Evolutionary conservation across 2,888 invertebrate genomes (phyloP).

Genomic region (Diaperis boleti): DNA sequence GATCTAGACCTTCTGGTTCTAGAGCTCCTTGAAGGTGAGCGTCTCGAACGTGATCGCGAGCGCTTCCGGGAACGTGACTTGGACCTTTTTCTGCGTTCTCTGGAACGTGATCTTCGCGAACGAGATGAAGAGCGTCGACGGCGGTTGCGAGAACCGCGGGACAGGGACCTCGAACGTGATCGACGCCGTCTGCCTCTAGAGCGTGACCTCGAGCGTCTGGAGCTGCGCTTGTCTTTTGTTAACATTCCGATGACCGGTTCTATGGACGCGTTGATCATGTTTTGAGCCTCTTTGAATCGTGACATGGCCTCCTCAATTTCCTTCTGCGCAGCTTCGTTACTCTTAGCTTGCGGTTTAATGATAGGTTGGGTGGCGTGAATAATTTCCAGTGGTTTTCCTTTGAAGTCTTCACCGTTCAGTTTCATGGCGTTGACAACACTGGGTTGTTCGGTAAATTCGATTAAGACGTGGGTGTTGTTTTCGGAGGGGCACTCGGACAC

Average conservation of each 20-base stretch:
- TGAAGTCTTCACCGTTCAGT: conserved; percentile 83
- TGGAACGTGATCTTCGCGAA: conserved; percentile 64
- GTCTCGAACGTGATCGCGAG: conserved; percentile 54
- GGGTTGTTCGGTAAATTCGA: conserved; percentile 95
- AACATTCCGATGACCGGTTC: conserved; percentile 91
- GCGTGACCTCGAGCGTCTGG: conserved; percentile 61
- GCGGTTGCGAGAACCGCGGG: conserved; percentile 51
- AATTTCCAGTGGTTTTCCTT: conserved; percentile 78
- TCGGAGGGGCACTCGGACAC: conserved; percentile 89
- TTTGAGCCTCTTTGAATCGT: conserved; percentile 95
- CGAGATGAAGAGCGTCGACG: conserved; percentile 53
- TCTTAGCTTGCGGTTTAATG: conserved; percentile 92
- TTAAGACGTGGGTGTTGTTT: conserved; percentile 82
- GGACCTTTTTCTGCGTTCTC: conserved; percentile 72
- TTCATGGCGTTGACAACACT: conserved; percentile 88
- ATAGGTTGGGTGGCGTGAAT: conserved; percentile 94
- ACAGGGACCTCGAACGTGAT: conserved; percentile 74
- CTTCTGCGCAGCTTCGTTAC: conserved; percentile 93
- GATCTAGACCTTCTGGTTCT: conserved; percentile 63
- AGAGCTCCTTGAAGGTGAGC: conserved; percentile 44
- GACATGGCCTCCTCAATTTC: conserved; percentile 99
- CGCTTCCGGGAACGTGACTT: conserved; percentile 66
- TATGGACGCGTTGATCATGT: conserved; percentile 92
- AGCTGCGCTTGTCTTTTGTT: conserved; percentile 84
- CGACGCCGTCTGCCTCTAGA: conserved; percentile 67